Base-by-base conservation (phyloP, 2,113 vertebrate genomes). In the Buteo buteo region DNA sequence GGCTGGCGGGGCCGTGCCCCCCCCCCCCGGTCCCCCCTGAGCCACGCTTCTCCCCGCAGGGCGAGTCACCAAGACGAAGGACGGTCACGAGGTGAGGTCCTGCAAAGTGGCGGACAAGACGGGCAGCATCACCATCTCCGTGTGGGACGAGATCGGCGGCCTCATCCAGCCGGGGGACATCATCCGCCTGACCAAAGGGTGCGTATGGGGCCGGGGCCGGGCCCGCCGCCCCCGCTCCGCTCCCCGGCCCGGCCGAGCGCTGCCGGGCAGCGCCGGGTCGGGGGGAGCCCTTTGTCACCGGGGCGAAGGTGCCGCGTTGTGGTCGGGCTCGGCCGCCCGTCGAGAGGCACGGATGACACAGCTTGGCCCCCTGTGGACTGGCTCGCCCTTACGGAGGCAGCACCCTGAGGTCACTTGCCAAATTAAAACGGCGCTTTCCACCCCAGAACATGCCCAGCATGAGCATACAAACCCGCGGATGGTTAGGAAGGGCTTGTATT, bases 401-500 rank as follows among this genome's bases (percentile, higher is more conserved):
- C 31, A 11, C 54, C 80, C 89, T 10, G 13, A 72, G 73, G 14
- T 79, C 93, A 49, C 50, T 70, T 24, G 45, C 24, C 84, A 5
- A 16, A 76, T 40, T n/a, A 38, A 70, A 81, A 8, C 78, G n/a
- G 17, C 22, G 58, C 38, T 19, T 18, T 18, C 62, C 50, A 10
- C 42, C n/a, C 79, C 50, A 8, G 45, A 45, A 45, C 71, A 11
- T 36, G 82, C 70, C 58, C 25, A 22, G 40, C 5, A 2, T 13
- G 34, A 82, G 61, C 14, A 1, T 13, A 2, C 7, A 4, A 1
- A 2, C 57, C 6, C 3, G 29, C 18, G 9, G 47, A 3, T 4
- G 65, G 44, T 52, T 42, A 76, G 88, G 86, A 82, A 52, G 76
- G 79, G 74, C 58, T 70, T 31, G 55, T 34, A 13, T 61, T 86